Conservation (phyloP, 2,113 vertebrate genomes). For the Erythrocercus mccallii region DNA sequence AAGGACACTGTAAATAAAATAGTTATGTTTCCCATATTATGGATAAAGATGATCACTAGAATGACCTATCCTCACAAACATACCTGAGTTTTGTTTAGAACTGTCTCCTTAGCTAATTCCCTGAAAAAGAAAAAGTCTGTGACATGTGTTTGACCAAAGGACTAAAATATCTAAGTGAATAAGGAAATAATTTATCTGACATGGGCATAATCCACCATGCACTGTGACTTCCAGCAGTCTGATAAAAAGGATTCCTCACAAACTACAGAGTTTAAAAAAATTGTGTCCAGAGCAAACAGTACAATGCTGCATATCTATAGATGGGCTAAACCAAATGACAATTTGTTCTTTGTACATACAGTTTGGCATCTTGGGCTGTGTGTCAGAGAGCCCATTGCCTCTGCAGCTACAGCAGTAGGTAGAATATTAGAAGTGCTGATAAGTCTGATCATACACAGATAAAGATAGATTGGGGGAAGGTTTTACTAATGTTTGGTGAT, state of each 20-base stretch:
- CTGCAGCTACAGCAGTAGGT: neutral
- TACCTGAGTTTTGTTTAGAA: neutral
- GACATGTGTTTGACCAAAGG: neutral
- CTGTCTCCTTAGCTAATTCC: neutral
- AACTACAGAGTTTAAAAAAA: neutral
- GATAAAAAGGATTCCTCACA: neutral
- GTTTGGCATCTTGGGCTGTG: neutral
- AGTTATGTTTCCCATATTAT: accelerated
- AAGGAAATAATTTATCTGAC: neutral
- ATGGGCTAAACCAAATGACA: neutral
- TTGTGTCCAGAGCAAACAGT: neutral
- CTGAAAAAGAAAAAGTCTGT: neutral
- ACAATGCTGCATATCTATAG: neutral
- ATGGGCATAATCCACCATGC: neutral
- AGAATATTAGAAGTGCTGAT: neutral
- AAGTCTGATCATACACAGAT: neutral
- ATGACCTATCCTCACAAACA: neutral
- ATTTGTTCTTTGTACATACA: neutral
- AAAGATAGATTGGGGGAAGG: neutral
- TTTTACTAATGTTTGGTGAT: neutral
- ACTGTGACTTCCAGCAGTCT: neutral
- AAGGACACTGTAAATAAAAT: neutral
- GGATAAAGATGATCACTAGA: neutral
- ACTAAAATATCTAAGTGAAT: neutral
- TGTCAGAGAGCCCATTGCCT: neutral